phyloP scores from a whole-genome alignment of 2,113 vertebrate species.

The Sinosuthora webbiana region DNA sequence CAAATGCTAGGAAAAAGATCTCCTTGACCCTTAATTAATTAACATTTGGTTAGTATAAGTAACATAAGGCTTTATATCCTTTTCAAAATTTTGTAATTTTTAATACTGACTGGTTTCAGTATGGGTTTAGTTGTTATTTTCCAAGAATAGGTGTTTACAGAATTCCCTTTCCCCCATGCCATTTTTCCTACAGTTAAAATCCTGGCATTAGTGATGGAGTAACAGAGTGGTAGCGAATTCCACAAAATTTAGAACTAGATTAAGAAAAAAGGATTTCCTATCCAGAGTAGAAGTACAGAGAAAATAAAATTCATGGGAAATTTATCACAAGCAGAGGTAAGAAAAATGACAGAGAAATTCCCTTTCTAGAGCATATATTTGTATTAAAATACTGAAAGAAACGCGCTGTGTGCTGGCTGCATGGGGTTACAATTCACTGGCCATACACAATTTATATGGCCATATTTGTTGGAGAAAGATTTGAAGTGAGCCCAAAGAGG shows the following conservation, averaged over 20 bases:
- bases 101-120: not conserved
- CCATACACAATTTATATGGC: not conserved
- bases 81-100: not conserved
- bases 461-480: not conserved
- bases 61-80: not conserved
- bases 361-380: not conserved
- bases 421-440: not conserved
- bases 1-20: not conserved
- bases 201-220: not conserved
- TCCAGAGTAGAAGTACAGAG: not conserved
- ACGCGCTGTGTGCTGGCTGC: not conserved
- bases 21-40: not conserved
- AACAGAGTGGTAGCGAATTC: not conserved
- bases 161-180: not conserved
- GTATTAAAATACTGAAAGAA: not conserved
- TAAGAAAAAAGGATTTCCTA: not conserved
- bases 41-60: not conserved
- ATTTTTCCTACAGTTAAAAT: not conserved
- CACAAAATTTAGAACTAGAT: not conserved
- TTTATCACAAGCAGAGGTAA: not conserved
- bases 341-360: not conserved
- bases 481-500: not conserved
- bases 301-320: not conserved
- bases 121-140: not conserved
- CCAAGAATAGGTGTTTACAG: not conserved